phyloP scores from a whole-genome alignment of 2,888 invertebrate species.

The Apamea sordens region DNA sequence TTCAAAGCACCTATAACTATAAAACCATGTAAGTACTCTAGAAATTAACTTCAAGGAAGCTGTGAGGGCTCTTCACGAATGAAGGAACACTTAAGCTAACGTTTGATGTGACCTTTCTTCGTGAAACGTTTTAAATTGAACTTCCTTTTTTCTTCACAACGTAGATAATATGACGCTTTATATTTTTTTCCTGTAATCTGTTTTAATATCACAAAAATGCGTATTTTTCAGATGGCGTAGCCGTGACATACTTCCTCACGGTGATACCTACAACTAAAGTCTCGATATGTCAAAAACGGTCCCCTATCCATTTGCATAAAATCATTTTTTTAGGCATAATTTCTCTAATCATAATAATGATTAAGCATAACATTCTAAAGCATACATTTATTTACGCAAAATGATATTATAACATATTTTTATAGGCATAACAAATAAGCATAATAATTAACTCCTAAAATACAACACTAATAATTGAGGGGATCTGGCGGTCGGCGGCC shows the following conservation, averaged over 20 bases:
- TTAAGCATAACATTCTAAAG: too few species aligned
- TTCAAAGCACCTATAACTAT: slow-evolving; percentile 11
- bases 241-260: background rate
- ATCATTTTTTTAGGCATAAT: too few species aligned
- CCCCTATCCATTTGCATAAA: too few species aligned
- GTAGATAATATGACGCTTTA: background rate
- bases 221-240: background rate
- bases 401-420: too few species aligned
- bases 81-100: slow-evolving; percentile 21
- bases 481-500: too few species aligned
- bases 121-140: slow-evolving; percentile 25
- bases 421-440: too few species aligned
- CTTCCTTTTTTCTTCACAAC: background rate
- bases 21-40: slow-evolving; percentile 12
- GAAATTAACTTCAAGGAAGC: slow-evolving; percentile 30
- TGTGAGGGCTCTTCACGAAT: background rate
- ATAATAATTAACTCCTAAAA: too few species aligned
- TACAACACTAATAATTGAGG: too few species aligned
- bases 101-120: slow-evolving; percentile 41
- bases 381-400: too few species aligned
- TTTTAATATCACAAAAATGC: background rate
- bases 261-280: too few species aligned
- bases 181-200: background rate
- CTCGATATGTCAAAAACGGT: too few species aligned
- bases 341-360: too few species aligned